These are phyloP conservation scores for Enteromius viviparus DNA, from an alignment of 2,797 vertebrate species.

Conservation along the genomic window DNA sequence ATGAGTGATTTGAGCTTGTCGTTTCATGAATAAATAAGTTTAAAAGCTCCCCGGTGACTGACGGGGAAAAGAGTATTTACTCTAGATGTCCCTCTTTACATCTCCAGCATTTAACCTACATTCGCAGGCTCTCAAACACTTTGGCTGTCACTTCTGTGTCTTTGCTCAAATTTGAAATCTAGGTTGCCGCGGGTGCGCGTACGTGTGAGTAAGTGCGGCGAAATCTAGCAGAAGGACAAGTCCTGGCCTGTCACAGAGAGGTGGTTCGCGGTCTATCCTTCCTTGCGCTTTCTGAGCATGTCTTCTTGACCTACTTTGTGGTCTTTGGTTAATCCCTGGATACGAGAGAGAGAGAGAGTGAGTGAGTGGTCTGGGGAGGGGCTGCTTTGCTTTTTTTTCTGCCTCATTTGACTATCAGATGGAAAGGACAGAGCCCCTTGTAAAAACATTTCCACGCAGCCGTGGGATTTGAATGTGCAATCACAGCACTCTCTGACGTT, in stretches of 20 bases:
- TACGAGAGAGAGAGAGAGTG: constrained; percentile 14
- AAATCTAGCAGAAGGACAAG: constrained; percentile 31
- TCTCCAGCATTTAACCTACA: constrained; percentile 72
- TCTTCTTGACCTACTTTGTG: constrained; percentile 84
- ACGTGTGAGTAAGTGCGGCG: constrained; percentile 50
- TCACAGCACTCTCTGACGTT: constrained; percentile 68
- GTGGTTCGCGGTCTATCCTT: constrained; percentile 23
- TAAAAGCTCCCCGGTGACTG: constrained; percentile 61
- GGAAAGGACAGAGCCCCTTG: constrained; percentile 71
- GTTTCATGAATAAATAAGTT: constrained; percentile 65
- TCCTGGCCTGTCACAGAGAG: constrained; percentile 23
- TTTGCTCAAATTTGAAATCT: constrained; percentile 69
- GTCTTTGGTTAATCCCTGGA: constrained; percentile 80
- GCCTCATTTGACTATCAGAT: constrained; percentile 81
- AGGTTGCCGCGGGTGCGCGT: constrained; percentile 66
- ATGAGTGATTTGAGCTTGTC: constrained; percentile 47
- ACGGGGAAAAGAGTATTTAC: constrained; percentile 73
- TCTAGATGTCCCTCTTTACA: constrained; percentile 69
- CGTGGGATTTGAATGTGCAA: constrained; percentile 77
- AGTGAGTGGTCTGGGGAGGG: constrained; percentile 44
- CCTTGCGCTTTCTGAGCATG: constrained; percentile 61
- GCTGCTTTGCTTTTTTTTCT: constrained; percentile 46
- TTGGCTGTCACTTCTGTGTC: constrained; percentile 56
- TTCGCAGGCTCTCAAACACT: constrained; percentile 65
- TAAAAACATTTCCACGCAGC: constrained; percentile 64